Evolutionary conservation across 1,140 invertebrate species (phyloP).

Genomic region (Drosophila micromelanica): DNA sequence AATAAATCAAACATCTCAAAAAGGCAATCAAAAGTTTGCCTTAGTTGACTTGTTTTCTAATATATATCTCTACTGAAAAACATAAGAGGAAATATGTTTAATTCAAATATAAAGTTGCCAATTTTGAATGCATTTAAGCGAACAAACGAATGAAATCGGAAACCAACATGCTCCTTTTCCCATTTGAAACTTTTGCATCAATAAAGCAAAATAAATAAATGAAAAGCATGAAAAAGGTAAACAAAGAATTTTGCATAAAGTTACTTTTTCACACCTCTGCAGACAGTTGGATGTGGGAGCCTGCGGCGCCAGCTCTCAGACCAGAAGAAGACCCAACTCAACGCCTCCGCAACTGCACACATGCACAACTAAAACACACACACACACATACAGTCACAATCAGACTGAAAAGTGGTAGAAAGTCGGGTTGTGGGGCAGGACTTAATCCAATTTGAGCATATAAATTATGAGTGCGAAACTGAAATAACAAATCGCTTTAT

Average conservation of each 20-base stretch:
- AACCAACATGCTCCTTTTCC: background rate
- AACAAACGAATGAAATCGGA: too few species aligned
- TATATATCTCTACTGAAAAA: too few species aligned
- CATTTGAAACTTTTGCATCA: background rate
- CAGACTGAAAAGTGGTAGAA: background rate
- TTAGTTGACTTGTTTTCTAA: too few species aligned
- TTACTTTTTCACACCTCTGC: constrained; percentile 58
- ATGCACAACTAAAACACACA: too few species aligned
- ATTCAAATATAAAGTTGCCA: too few species aligned
- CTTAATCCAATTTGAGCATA: constrained; percentile 80
- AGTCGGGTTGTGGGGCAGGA: constrained; percentile 4
- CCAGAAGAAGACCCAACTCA: constrained; percentile 27
- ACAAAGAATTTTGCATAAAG: constrained; percentile 20
- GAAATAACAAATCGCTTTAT: constrained; percentile 82
- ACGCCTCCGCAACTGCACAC: constrained; percentile 45
- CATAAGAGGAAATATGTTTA: too few species aligned
- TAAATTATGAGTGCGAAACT: constrained; percentile 76
- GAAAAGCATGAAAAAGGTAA: constrained; percentile 21
- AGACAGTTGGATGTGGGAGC: constrained; percentile 40
- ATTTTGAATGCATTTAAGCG: too few species aligned
- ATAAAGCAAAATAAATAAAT: constrained; percentile 19
- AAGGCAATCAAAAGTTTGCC: too few species aligned
- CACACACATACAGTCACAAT: too few species aligned
- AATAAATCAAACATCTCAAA: too few species aligned
- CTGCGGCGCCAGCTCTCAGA: constrained; percentile 55